phyloP scores from a whole-genome alignment of 2,888 invertebrate species.

The Aporophyla nigra region DNA sequence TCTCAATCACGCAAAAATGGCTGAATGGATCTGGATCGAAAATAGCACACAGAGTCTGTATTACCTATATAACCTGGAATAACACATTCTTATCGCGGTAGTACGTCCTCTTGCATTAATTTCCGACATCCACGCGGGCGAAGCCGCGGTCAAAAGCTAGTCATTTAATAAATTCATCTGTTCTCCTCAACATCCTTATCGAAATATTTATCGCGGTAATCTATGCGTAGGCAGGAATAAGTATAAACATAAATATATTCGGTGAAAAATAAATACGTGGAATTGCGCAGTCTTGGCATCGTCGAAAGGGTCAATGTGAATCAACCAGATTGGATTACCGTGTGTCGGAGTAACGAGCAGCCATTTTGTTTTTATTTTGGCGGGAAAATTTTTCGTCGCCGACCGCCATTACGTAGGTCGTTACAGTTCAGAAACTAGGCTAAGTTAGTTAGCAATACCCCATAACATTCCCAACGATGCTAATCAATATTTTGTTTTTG shows the following conservation, averaged over 20 bases:
- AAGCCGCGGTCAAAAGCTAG: too few relatives aligned
- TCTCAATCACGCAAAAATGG: too few relatives aligned
- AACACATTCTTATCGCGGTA: too few relatives aligned
- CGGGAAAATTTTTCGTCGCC: slow-evolving; percentile 62
- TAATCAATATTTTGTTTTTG: slow-evolving; percentile 21
- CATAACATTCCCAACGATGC: not conserved
- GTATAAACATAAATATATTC: slow-evolving; percentile 9
- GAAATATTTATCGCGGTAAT: not conserved
- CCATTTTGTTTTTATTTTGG: slow-evolving; percentile 76
- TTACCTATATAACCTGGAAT: too few relatives aligned
- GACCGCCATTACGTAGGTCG: slow-evolving; percentile 62
- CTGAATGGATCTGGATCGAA: too few relatives aligned
- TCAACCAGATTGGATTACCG: slow-evolving; percentile 79
- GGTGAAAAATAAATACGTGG: slow-evolving; percentile 70
- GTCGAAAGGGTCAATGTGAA: slow-evolving; percentile 73
- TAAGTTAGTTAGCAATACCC: slow-evolving; percentile 38
- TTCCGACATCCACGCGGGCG: too few relatives aligned
- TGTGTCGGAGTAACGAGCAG: slow-evolving; percentile 76
- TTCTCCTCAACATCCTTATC: not conserved
- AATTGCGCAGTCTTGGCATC: slow-evolving; percentile 54
- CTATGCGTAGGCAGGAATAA: not conserved
- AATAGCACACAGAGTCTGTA: too few relatives aligned
- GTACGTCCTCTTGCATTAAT: too few relatives aligned
- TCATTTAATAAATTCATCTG: not conserved
- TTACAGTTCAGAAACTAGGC: slow-evolving; percentile 42